A percentile compares a stretch with the other conserved stretches of the same genome.
Evolutionary conservation across 2,888 invertebrate species (phyloP).

Genomic region (Trypoxylon attenuatum): DNA sequence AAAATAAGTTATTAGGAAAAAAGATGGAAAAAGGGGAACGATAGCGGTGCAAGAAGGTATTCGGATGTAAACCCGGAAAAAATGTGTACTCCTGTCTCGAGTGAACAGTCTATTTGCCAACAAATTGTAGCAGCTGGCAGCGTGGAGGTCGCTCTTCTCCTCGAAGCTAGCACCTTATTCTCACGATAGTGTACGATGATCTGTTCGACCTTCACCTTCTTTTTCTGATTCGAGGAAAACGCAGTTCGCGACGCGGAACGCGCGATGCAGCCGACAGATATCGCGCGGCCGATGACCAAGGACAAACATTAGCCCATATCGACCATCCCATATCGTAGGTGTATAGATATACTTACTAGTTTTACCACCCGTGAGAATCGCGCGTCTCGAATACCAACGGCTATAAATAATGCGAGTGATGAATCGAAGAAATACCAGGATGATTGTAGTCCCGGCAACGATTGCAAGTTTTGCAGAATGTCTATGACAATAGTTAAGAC

Average conservation of each 20-base stretch:
- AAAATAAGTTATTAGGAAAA: too few relatives aligned
- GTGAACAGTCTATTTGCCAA: too few relatives aligned
- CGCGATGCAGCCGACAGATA: conserved; percentile 9
- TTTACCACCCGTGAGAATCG: neutral
- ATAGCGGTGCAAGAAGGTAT: too few relatives aligned
- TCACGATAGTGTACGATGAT: conserved; percentile 33
- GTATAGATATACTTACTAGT: too few relatives aligned
- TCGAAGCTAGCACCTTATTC: conserved; percentile 20
- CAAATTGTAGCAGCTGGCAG: neutral
- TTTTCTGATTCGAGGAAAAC: conserved; percentile 33
- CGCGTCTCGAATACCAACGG: neutral
- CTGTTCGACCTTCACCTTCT: conserved; percentile 52
- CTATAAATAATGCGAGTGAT: neutral
- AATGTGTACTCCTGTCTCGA: too few relatives aligned
- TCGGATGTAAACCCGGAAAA: too few relatives aligned
- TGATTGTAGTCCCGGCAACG: neutral
- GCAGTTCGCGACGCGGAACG: conserved; percentile 18
- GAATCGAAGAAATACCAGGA: neutral
- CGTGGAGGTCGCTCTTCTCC: neutral
- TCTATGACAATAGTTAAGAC: conserved; percentile 21
- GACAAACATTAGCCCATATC: conserved; percentile 3
- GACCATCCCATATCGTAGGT: too few relatives aligned
- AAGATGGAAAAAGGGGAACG: too few relatives aligned
- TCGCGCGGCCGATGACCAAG: conserved; percentile 31
- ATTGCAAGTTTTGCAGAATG: neutral